Evolutionary conservation across 2,797 vertebrate species (phyloP).

Genomic region (Galagoides demidoff): DNA sequence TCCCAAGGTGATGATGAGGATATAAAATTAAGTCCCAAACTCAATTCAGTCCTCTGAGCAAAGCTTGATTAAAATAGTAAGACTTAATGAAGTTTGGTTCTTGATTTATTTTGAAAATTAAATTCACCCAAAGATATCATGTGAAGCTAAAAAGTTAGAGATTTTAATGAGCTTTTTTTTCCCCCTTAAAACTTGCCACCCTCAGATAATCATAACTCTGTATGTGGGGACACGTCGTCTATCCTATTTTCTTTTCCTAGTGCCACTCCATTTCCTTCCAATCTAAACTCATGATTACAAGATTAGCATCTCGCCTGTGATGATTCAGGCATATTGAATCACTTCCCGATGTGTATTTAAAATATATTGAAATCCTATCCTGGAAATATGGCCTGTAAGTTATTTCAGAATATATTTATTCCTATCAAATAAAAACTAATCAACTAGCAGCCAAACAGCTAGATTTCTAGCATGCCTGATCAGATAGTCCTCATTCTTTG

Average conservation of each 20-base stretch:
- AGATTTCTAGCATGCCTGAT: slow-evolving; percentile 63
- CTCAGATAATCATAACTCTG: slow-evolving; percentile 51
- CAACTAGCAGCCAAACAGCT: slow-evolving; percentile 64
- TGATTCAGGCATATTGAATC: slow-evolving; percentile 76
- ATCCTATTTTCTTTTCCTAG: slow-evolving; percentile 63
- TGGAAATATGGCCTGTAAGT: slow-evolving; percentile 71
- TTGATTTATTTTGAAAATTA: slow-evolving; percentile 65
- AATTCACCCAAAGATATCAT: slow-evolving; percentile 44
- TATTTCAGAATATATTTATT: slow-evolving; percentile 75
- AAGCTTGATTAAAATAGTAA: slow-evolving; percentile 54
- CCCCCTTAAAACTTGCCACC: background rate
- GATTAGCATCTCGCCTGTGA: slow-evolving; percentile 76
- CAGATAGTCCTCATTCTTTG: slow-evolving; percentile 45
- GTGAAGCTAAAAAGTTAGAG: slow-evolving; percentile 19
- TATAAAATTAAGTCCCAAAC: background rate
- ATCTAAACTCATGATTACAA: slow-evolving; percentile 76
- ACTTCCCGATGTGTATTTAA: slow-evolving; percentile 77
- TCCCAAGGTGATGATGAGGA: background rate
- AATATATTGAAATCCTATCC: slow-evolving; percentile 76
- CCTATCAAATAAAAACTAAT: slow-evolving; percentile 75
- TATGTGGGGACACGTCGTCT: slow-evolving; percentile 52
- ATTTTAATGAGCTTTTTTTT: slow-evolving; percentile 59
- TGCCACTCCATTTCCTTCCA: slow-evolving; percentile 62
- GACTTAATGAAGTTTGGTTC: slow-evolving; percentile 34
- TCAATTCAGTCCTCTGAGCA: slow-evolving; percentile 4